A percentile compares a stretch with the other conserved stretches of the same genome.
phyloP scores from a whole-genome alignment of 2,888 invertebrate species.

The Clivina fossor region DNA sequence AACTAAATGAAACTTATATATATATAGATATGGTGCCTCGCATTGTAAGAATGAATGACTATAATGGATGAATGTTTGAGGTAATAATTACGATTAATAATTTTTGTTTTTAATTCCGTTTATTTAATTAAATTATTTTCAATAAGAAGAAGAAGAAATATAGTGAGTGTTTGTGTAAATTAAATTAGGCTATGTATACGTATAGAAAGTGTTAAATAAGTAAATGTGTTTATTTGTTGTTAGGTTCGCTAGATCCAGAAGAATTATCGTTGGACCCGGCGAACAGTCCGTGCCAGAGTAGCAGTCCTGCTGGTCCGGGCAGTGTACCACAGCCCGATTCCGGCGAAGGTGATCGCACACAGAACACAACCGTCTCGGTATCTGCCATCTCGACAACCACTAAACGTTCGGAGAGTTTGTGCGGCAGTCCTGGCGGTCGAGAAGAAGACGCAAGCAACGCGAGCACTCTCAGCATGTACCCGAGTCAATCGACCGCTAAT shows the following conservation, averaged over 20 bases:
- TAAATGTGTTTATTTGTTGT: slow-evolving; percentile 52
- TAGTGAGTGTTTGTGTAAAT: slow-evolving; percentile 1
- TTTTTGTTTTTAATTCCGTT: too few species aligned
- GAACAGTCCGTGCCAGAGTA: slow-evolving; percentile 51
- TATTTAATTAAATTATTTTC: too few species aligned
- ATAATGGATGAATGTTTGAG: too few species aligned
- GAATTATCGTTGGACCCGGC: slow-evolving; percentile 70
- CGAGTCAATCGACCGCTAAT: slow-evolving; percentile 45
- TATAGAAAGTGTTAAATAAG: too few species aligned
- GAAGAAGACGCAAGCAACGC: slow-evolving; percentile 76
- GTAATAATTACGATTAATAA: too few species aligned
- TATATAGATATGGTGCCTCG: too few species aligned
- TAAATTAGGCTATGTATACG: too few species aligned
- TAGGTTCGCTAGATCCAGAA: slow-evolving; percentile 80
- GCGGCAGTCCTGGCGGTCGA: slow-evolving; percentile 64
- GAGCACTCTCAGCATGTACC: slow-evolving; percentile 66
- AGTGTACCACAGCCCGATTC: slow-evolving; percentile 45
- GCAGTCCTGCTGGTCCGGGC: slow-evolving; percentile 43
- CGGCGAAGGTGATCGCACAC: slow-evolving; percentile 22
- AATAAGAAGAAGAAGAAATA: too few species aligned
- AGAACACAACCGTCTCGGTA: slow-evolving; percentile 20
- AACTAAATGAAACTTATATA: too few species aligned
- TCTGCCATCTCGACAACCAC: slow-evolving; percentile 30
- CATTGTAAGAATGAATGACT: too few species aligned
- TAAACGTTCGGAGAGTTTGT: slow-evolving; percentile 48